Percentiles rank a stretch among this genome's conserved stretches.
Conservation (phyloP, 2,888 invertebrate genomes). For the Trichopria drosophilae region DNA sequence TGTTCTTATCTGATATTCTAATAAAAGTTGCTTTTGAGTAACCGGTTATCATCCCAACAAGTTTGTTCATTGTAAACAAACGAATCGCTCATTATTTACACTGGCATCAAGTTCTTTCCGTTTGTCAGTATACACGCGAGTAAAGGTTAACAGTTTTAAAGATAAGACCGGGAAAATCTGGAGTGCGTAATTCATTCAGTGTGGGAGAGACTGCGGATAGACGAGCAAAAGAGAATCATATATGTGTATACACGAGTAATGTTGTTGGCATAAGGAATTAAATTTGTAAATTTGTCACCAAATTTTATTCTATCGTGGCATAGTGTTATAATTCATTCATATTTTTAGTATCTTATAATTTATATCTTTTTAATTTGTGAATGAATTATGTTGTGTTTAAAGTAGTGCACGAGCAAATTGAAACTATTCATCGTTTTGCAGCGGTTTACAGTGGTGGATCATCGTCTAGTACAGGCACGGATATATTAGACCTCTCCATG, state of each 20-base stretch:
- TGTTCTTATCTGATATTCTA: too few relatives aligned
- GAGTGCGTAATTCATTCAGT: slow-evolving; percentile 42
- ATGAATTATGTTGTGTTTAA: too few relatives aligned
- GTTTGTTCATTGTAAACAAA: slow-evolving; percentile 38
- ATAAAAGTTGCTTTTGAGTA: slow-evolving; percentile 17
- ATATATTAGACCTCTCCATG: slow-evolving; percentile 87
- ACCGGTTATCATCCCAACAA: slow-evolving; percentile 35
- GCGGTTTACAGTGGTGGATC: slow-evolving; percentile 55
- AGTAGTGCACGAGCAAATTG: too few relatives aligned
- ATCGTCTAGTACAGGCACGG: slow-evolving; percentile 69
- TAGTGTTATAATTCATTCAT: too few relatives aligned
- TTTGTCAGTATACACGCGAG: slow-evolving; percentile 40
- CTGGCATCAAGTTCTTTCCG: slow-evolving; percentile 41
- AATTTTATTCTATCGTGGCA: too few relatives aligned
- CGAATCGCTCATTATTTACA: slow-evolving; percentile 43
- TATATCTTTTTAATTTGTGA: too few relatives aligned
- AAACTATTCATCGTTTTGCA: slow-evolving; percentile 43
- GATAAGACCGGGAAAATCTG: slow-evolving; percentile 43
- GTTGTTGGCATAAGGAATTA: too few relatives aligned
- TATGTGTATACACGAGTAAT: too few relatives aligned
- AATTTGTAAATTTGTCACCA: too few relatives aligned
- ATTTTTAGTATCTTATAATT: too few relatives aligned
- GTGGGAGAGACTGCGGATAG: too few relatives aligned
- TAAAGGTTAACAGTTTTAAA: slow-evolving; percentile 45
- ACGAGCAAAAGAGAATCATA: too few relatives aligned